Conservation (phyloP, 2,888 invertebrate genomes). For the Caenorhabditis afra region DNA sequence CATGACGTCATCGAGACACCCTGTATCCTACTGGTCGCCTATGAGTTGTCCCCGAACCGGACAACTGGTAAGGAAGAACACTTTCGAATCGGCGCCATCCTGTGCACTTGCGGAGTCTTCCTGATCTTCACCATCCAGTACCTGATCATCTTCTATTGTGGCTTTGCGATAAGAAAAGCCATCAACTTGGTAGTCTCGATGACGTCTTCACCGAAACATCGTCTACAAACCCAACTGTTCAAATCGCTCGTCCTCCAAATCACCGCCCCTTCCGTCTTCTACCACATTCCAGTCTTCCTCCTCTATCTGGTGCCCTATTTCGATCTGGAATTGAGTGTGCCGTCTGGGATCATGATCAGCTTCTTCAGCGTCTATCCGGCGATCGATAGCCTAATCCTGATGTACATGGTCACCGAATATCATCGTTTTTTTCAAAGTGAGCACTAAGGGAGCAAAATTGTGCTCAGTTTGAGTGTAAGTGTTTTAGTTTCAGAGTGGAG, state of each 20-base stretch:
- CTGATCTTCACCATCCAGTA: too few species aligned
- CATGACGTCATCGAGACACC: not conserved
- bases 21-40: not conserved
- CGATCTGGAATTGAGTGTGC: not conserved
- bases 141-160: not conserved
- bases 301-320: not conserved
- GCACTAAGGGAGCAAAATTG: too few species aligned
- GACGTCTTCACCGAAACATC: not conserved
- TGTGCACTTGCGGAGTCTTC: too few species aligned
- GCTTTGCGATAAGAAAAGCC: not conserved
- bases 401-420: conserved; percentile 22
- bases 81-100: too few species aligned
- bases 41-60: too few species aligned
- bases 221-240: not conserved
- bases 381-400: conserved; percentile 15
- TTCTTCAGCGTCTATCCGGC: conserved; percentile 22
- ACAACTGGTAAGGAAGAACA: too few species aligned
- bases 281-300: not conserved
- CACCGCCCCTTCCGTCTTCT: not conserved
- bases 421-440: not conserved
- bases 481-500: too few species aligned
- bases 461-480: too few species aligned
- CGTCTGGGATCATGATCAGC: conserved; percentile 13
- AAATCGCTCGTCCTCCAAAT: not conserved
- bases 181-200: not conserved